Base-by-base conservation (phyloP, 2,113 vertebrate genomes). In the Abramis brama region DNA sequence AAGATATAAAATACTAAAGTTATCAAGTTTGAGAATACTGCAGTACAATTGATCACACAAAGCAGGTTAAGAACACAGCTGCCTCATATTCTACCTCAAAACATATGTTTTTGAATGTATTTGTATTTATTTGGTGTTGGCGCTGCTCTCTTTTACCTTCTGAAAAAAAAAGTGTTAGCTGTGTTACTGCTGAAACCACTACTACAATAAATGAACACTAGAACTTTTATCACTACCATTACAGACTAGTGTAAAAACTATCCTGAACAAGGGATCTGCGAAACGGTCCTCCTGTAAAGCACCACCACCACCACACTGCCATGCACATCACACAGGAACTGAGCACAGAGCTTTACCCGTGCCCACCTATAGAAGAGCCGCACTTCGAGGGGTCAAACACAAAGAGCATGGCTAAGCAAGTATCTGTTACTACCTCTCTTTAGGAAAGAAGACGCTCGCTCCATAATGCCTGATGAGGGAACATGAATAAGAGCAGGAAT, bases 361-460 rank as follows among this genome's bases (percentile, higher is more conserved):
- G 66, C 36, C 86, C 64, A 84, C 75, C 74, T 68, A 64, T 50
- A 23, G 45, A 15, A 78, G 66, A 82, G 74, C 25, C 59, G 23
- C 85, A 52, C 85, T 45, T 74, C 47, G 25, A 52, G 52, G 70
- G 78, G 62, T 92, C 89, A 92, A 86, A 93, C 92, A 94, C 86
- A 94, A 82, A 95, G 90, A 95, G 94, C 94, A 89, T 88, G 91
- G 88, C 92, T 93, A 90, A 93, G 90, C 91, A 77, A 92, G 94
- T 89, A 23, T 90, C 91, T 91, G 92, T 95, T 95, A 96, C 95
- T 97, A 97, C 96, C 97, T 97, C 94, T 95, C 93, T 96, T 96
- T 95, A 96, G 95, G 94, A 96, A 96, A 97, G 96, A 93, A 91
- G 96, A 84, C 88, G 95, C 95, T 97, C 95, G 94, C 94, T 96